These are phyloP conservation scores for Karalla daura DNA, from an alignment of 2,797 vertebrate genomes.

Conservation along the genomic window DNA sequence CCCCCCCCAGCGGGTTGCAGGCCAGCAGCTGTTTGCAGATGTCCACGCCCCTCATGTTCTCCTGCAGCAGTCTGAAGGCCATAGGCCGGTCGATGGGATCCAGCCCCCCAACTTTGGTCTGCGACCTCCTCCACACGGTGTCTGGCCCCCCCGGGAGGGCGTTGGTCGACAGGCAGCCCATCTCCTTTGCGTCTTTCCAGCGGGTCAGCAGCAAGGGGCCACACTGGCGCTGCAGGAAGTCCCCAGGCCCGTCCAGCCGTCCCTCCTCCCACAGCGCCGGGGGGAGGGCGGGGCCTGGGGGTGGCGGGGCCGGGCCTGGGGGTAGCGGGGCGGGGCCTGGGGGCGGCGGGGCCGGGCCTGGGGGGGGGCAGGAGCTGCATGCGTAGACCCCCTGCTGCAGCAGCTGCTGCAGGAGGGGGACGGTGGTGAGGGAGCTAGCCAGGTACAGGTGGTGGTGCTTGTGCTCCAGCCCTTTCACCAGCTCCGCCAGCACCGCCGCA, in stretches of 20 bases:
- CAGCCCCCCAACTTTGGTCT: constrained; percentile 69
- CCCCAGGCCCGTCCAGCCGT: constrained; percentile 69
- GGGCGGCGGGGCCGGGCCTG: constrained; percentile 67
- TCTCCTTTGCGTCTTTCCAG: constrained; percentile 85
- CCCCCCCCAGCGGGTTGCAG: constrained; percentile 83
- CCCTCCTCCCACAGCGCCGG: constrained; percentile 73
- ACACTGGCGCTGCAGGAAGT: constrained; percentile 77
- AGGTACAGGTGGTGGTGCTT: constrained; percentile 84
- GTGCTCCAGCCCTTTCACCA: constrained; percentile 75
- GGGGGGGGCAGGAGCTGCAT: constrained; percentile 79
- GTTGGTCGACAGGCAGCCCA: constrained; percentile 84
- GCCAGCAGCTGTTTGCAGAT: constrained; percentile 87
- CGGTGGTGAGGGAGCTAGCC: constrained; percentile 73
- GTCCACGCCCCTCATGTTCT: constrained; percentile 87
- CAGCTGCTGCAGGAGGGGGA: constrained; percentile 78
- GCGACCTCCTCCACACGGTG: constrained; percentile 83
- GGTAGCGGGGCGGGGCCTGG: constrained; percentile 69
- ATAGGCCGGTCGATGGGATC: constrained; percentile 77
- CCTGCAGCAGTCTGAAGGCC: constrained; percentile 84
- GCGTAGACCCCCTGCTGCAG: constrained; percentile 76
- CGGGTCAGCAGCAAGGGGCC: constrained; percentile 81
- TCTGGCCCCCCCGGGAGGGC: constrained; percentile 69
- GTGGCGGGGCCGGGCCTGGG: too few species aligned
- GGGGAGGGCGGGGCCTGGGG: constrained; percentile 75
- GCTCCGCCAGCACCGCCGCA: constrained; percentile 72